phyloP scores from a whole-genome alignment of 2,113 vertebrate species.

The Syngnathus typhle region DNA sequence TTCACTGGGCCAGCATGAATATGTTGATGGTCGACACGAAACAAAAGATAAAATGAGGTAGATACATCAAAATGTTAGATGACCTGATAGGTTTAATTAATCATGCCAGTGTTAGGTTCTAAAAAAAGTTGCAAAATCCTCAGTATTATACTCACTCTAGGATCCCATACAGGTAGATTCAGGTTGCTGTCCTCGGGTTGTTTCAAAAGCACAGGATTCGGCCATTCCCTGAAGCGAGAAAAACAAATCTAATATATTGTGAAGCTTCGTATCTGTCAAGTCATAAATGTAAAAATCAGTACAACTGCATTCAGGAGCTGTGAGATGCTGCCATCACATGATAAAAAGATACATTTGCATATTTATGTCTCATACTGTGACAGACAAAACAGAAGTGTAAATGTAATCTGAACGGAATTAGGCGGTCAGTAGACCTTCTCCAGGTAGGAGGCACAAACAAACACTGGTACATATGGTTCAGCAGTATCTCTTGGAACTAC shows the following conservation, averaged over 20 bases:
- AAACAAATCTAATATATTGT: neutral
- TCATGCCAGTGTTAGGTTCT: neutral
- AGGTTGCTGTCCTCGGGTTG: constrained; percentile 90
- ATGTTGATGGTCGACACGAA: too few species aligned
- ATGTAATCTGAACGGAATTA: neutral
- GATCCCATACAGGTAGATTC: constrained; percentile 96
- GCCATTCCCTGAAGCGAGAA: constrained; percentile 83
- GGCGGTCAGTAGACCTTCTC: neutral
- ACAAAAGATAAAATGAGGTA: too few species aligned
- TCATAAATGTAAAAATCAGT: neutral
- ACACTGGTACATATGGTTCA: neutral
- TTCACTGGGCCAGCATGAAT: too few species aligned
- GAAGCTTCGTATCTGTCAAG: neutral
- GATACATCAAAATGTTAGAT: too few species aligned
- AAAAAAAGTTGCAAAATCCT: neutral
- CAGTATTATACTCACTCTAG: constrained; percentile 75
- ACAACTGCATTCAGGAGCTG: neutral
- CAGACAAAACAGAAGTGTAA: neutral
- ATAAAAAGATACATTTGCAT: neutral
- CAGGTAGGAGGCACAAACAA: neutral
- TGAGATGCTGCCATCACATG: constrained; percentile 12
- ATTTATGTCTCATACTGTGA: neutral
- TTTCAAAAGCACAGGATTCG: constrained; percentile 92
- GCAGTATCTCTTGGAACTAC: neutral
- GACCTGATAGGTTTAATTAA: too few species aligned